phyloP scores from a whole-genome alignment of 2,797 vertebrate genomes.

The Borostomias antarcticus region DNA sequence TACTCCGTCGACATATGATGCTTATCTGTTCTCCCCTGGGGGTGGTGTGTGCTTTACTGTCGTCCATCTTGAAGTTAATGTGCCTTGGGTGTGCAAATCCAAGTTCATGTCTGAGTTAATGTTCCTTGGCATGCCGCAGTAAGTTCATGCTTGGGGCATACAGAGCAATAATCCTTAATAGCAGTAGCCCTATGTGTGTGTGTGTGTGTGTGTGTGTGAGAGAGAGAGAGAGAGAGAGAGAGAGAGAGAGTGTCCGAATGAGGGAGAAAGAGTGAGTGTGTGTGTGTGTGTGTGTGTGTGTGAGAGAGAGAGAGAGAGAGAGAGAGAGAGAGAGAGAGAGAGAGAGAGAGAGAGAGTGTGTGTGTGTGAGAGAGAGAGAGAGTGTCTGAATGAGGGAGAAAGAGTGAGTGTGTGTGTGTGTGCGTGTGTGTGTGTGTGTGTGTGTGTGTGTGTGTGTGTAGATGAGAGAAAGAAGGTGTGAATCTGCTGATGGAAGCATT shows the following conservation, averaged over 20 bases:
- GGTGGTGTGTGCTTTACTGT: background rate
- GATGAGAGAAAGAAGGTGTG: background rate
- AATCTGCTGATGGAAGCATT: conserved; percentile 13
- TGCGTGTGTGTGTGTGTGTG: background rate
- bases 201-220: conserved; percentile 11
- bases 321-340: too few relatives aligned
- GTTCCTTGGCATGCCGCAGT: conserved; percentile 33
- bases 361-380: background rate
- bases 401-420: background rate
- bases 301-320: too few relatives aligned
- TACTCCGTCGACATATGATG: conserved; percentile 9
- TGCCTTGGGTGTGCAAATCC: conserved; percentile 20
- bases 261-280: too few relatives aligned
- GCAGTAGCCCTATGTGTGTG: conserved; percentile 42
- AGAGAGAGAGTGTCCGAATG: too few relatives aligned
- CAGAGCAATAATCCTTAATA: conserved; percentile 48
- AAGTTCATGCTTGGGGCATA: conserved; percentile 53
- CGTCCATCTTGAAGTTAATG: conserved; percentile 20
- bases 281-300: too few relatives aligned
- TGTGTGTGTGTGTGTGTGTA: background rate
- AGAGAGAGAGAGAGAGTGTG: conserved; percentile 21
- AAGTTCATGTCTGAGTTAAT: conserved; percentile 25
- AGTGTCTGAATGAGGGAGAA: too few relatives aligned
- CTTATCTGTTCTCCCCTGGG: conserved; percentile 5
- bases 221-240: background rate